Base-by-base conservation (phyloP, 2,797 vertebrate species). In the Rachycentron canadum region DNA sequence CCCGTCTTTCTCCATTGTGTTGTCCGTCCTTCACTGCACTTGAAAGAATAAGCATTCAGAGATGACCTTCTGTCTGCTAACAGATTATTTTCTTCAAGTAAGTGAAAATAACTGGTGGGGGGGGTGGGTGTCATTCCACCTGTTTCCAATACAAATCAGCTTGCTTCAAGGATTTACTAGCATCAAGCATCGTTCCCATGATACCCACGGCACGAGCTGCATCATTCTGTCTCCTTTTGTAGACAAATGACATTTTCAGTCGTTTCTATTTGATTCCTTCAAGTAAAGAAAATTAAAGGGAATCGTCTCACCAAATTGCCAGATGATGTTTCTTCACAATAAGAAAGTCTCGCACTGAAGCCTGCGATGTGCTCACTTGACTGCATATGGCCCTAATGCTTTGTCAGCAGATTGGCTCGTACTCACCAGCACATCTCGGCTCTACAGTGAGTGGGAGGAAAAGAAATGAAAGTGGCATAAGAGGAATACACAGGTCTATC, bases 371-470 rank as follows among this genome's bases (percentile, higher is more conserved):
- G n/a, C n/a, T 3, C 6, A 52, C 45, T 49, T 66, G 4, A 25
- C 17, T 76, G 26, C n/a, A 10, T 30, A 19, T 55, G 26, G 10
- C 2, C 9, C 10, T 49, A n/a, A 2, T 61, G 43, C 41, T 47
- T 57, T 30, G 52, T 79, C 61, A n/a, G 40, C 55, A 59, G 23
- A 53, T 62, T 40, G 28, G 30, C 38, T 61, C 23, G 19, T 43
- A 45, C 28, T 36, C 34, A 21, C 14, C n/a, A 73, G 3, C 30
- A 36, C 34, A 63, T 62, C 50, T 64, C 36, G 23, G 57, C 2
- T 60, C 7, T 40, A 60, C 36, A 74, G 62, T 73, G 34, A 70
- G 62, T 73, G 38, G 43, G 63, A 70, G 56, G 58, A 40, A 56
- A 59, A 64, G 12, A 67, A 43, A 17, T 25, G 7, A 73, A 66